Evolutionary conservation across 1,140 invertebrate species (phyloP).

Genomic region (Caerostris darwini): DNA sequence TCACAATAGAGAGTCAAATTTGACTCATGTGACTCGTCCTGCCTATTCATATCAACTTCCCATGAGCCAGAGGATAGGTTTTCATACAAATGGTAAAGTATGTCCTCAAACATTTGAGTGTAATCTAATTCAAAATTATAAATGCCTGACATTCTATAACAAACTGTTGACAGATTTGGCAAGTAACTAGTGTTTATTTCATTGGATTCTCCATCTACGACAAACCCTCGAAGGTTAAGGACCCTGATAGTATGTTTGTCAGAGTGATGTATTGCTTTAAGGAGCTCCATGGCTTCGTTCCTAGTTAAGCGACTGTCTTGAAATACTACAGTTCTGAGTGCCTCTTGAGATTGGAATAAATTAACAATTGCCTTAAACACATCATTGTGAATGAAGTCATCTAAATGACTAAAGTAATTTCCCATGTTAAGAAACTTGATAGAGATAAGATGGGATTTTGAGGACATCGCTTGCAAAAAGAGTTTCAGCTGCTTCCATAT

Average conservation of each 20-base stretch:
- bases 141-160: background rate
- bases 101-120: background rate
- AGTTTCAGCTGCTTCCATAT: constrained; percentile 39
- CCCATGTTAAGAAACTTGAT: constrained; percentile 22
- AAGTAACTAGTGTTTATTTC: background rate
- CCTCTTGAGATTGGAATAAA: background rate
- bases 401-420: constrained; percentile 4
- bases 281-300: background rate
- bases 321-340: constrained; percentile 10
- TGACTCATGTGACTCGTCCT: background rate
- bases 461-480: background rate
- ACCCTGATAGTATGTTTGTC: background rate
- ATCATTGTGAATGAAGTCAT: constrained; percentile 9
- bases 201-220: background rate
- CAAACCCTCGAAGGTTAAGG: background rate
- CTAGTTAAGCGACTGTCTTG: background rate
- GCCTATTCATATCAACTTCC: background rate
- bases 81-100: background rate
- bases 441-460: background rate
- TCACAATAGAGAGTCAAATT: background rate
- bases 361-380: background rate
- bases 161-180: background rate
- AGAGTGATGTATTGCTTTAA: background rate
- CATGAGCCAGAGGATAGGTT: background rate
- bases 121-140: constrained; percentile 6